Percentiles rank a stretch among this genome's conserved stretches.
Conservation (phyloP, 2,113 vertebrate species). For the Albula glossodonta region DNA sequence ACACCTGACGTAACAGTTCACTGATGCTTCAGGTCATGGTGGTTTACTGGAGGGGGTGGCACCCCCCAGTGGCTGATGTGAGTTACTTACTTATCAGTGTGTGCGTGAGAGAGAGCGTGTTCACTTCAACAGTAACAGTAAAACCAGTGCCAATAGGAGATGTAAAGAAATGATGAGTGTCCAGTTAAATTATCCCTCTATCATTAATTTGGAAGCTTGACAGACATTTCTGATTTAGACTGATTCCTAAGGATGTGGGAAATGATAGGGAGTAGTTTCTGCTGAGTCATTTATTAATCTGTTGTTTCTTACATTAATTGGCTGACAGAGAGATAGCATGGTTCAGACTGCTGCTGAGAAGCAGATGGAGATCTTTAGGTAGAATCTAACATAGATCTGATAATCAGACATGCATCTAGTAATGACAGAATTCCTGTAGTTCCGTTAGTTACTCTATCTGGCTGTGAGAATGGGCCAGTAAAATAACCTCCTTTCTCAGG, state of each 20-base stretch:
- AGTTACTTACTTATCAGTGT: not conserved
- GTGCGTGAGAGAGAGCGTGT: conserved; percentile 3
- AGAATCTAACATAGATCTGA: not conserved
- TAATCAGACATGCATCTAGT: not conserved
- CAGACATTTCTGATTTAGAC: not conserved
- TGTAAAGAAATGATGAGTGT: not conserved
- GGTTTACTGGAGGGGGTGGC: not conserved
- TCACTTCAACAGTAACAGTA: not conserved
- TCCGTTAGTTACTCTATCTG: not conserved
- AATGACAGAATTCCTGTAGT: not conserved
- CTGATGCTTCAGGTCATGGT: no score
- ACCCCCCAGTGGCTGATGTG: not conserved
- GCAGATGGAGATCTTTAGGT: not conserved
- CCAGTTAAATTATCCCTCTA: not conserved
- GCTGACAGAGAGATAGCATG: conserved; percentile 6
- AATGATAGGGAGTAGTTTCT: conserved; percentile 30
- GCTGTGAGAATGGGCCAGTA: not conserved
- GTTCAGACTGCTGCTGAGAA: not conserved
- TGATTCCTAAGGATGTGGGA: not conserved
- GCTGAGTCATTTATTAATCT: conserved; percentile 14
- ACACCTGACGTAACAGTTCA: no score
- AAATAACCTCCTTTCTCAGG: no score
- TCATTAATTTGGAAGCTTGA: not conserved
- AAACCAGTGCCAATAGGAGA: conserved; percentile 3
- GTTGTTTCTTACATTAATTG: not conserved